These are phyloP conservation scores for Macrostomum lignano DNA, from an alignment of 1,140 invertebrate genomes.

Conservation along the genomic window DNA sequence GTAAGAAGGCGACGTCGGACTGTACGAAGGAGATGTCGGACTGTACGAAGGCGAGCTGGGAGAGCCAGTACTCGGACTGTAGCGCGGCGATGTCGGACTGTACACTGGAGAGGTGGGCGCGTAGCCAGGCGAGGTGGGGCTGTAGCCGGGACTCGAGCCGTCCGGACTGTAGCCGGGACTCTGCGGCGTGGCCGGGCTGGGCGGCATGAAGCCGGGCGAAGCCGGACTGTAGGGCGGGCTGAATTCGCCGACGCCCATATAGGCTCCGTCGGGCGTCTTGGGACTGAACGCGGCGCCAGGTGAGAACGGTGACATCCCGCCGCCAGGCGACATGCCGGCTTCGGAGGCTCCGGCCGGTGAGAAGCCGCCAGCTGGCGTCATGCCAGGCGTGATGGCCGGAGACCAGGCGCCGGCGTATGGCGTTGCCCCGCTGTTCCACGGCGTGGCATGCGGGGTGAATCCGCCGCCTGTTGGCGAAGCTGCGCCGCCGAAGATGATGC, in stretches of 20 bases:
- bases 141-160: slow-evolving; percentile 36
- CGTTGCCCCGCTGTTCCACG: slow-evolving; percentile 18
- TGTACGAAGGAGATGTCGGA: slow-evolving; percentile 31
- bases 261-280: slow-evolving; percentile 4
- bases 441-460: slow-evolving; percentile 72
- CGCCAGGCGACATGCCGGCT: slow-evolving; percentile 26
- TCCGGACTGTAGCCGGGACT: slow-evolving; percentile 14
- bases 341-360: slow-evolving; percentile 30
- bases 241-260: too few relatives aligned
- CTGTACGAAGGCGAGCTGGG: slow-evolving; percentile 30
- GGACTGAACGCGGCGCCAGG: slow-evolving; percentile 37
- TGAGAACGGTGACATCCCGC: slow-evolving; percentile 70
- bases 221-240: slow-evolving; percentile 26
- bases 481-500: slow-evolving; percentile 34
- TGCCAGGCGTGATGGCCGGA: slow-evolving; percentile 18
- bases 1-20: slow-evolving; percentile 34
- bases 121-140: slow-evolving; percentile 41
- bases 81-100: slow-evolving; percentile 35
- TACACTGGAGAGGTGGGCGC: slow-evolving; percentile 29
- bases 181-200: slow-evolving; percentile 22
- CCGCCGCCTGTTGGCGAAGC: slow-evolving; percentile 61
- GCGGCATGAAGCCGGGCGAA: slow-evolving; percentile 31
- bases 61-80: too few relatives aligned
- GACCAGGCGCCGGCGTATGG: slow-evolving; percentile 23
- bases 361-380: too few relatives aligned